Evolutionary conservation across 2,888 invertebrate genomes (phyloP).

Genomic region (Drosophila cognata): DNA sequence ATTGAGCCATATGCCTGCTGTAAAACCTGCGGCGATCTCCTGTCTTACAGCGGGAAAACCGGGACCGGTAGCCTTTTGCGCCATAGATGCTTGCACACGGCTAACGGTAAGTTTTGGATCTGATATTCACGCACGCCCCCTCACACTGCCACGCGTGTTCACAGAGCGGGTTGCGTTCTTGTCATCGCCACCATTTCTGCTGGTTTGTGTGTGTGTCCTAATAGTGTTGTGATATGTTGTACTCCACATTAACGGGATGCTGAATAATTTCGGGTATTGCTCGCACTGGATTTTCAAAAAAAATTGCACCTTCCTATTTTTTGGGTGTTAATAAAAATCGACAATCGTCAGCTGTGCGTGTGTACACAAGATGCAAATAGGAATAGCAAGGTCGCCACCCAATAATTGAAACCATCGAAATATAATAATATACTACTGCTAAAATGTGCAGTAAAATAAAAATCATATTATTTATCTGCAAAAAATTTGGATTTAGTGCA

Average conservation of each 20-base stretch:
- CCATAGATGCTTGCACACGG: slow-evolving; percentile 66
- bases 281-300: not conserved
- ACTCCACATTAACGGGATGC: slow-evolving; percentile 16
- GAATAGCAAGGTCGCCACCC: not conserved
- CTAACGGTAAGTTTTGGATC: slow-evolving; percentile 72
- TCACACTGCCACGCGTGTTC: slow-evolving; percentile 75
- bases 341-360: slow-evolving; percentile 18
- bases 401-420: not conserved
- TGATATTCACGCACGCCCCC: slow-evolving; percentile 65
- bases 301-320: not conserved
- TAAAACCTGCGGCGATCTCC: slow-evolving; percentile 67
- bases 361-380: not conserved
- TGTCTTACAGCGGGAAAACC: slow-evolving; percentile 69
- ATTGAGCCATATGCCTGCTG: slow-evolving; percentile 71
- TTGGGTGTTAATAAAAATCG: slow-evolving; percentile 1
- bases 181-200: slow-evolving; percentile 46
- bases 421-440: not conserved
- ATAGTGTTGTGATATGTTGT: slow-evolving; percentile 53
- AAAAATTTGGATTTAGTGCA: not conserved
- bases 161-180: slow-evolving; percentile 35
- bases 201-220: slow-evolving; percentile 2
- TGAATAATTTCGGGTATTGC: not conserved
- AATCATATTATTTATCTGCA: not conserved
- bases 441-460: not conserved
- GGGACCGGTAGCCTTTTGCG: slow-evolving; percentile 69